Base-by-base conservation (phyloP, 2,888 invertebrate genomes). In the Euplagia quadripunctaria region DNA sequence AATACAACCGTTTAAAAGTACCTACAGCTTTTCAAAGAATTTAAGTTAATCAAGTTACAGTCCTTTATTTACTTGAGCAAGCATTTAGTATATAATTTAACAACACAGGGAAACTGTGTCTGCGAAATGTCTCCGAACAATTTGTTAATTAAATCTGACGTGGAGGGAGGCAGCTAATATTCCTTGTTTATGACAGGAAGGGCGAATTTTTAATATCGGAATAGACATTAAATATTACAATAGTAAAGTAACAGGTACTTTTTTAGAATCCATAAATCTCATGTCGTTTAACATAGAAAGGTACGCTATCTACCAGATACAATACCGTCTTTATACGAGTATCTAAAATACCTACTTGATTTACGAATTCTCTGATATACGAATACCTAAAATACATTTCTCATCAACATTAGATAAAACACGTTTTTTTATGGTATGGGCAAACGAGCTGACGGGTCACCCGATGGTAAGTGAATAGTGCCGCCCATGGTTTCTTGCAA, bases 131-230 rank as follows among this genome's bases (percentile, higher is more conserved):
- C 55, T 71, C 64, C 42, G 17, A 66, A 69, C 66, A 75, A 77
- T 77, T 83, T 73, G 68, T 79, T 81, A 81, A 83, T 81, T 81
- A 81, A 77, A 71, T 77, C 70, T 51, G 79, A 75, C 71, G 64
- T 69, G 64, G 41, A 58, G 70, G 71, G 55, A 65, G 42, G 64
- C 16, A 61, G 49, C 68, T 49, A 68, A 68, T 73, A 66, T 41
- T 20, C 11, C 20, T 73, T 71, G 67, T 72, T 75, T 73, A 69
- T 68, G 55, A 66, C 58, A 64, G 51, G 41, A 55, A 20, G 68
- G 20, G 51, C 9, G 17, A 17, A 46, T 17, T 70, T 46, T 55
- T 46, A 2, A 41, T 16, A 5, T 4, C 11, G 9, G 17, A 17
- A 9, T 41, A 14, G 43, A 51, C 16, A 51, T 66, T n/a, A 46